Evolutionary conservation across 2,113 vertebrate genomes (phyloP).

Genomic region (Macrotus californicus): DNA sequence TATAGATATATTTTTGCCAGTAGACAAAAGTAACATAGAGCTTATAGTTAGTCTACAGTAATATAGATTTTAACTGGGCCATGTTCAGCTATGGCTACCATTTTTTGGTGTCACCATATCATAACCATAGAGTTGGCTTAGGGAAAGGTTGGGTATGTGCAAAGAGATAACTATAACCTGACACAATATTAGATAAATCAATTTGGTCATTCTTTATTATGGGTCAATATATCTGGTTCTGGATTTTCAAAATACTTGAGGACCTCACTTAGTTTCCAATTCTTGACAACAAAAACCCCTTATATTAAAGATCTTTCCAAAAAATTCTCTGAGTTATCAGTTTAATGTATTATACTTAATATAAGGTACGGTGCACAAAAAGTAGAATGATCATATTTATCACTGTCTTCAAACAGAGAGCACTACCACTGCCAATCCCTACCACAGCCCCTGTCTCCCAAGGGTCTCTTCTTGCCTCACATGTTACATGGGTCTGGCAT

Average conservation of each 20-base stretch:
- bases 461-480: not conserved
- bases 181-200: not conserved
- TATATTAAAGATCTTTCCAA: conserved; percentile 19
- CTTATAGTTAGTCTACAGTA: not conserved
- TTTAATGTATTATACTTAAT: conserved; percentile 11
- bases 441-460: too few relatives aligned
- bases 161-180: not conserved
- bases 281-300: not conserved
- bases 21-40: conserved; percentile 13
- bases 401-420: not conserved
- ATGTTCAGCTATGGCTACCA: not conserved
- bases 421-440: not conserved
- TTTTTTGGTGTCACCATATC: not conserved
- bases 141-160: not conserved
- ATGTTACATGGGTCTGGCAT: not conserved
- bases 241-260: conserved; percentile 41
- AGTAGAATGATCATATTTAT: not conserved
- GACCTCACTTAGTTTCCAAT: not conserved
- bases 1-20: not conserved
- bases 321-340: not conserved
- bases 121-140: not conserved
- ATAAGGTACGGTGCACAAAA: not conserved
- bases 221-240: not conserved
- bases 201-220: not conserved
- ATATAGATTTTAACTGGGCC: not conserved